A percentile compares a stretch with the other conserved stretches of the same genome.
Evolutionary conservation across 2,797 vertebrate species (phyloP).

Genomic region (Eupleurogrammus muticus): DNA sequence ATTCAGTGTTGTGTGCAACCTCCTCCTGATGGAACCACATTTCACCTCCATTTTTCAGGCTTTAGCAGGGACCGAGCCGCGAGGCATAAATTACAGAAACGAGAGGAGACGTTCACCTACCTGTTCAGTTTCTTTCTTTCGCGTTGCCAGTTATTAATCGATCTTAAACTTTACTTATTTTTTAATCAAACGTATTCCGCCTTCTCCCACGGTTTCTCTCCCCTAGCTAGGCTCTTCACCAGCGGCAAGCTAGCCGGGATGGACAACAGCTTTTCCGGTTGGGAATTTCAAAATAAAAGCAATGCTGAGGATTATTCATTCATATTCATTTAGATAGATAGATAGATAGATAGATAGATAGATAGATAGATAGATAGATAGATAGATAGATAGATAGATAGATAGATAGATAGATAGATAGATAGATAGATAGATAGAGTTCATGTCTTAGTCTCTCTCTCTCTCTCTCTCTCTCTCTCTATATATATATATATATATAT

Average conservation of each 20-base stretch:
- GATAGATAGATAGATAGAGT: too few species aligned
- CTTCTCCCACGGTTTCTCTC: conserved; percentile 75
- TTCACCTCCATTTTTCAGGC: conserved; percentile 68
- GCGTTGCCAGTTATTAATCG: conserved; percentile 50
- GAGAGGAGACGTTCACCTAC: conserved; percentile 45
- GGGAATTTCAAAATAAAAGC: conserved; percentile 45
- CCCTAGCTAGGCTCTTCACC: conserved; percentile 76
- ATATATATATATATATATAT: too few species aligned
- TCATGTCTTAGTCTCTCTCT: too few species aligned
- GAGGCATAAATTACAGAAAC: neutral
- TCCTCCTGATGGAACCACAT: conserved; percentile 59
- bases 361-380: too few species aligned
- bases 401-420: too few species aligned
- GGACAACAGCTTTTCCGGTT: neutral
- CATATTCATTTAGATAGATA: too few species aligned
- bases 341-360: too few species aligned
- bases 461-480: too few species aligned
- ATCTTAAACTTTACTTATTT: conserved; percentile 55
- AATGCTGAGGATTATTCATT: fast-evolving
- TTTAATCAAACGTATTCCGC: conserved; percentile 49
- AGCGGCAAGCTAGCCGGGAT: conserved; percentile 43
- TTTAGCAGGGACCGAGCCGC: conserved; percentile 22
- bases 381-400: too few species aligned
- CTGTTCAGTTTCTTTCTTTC: conserved; percentile 59
- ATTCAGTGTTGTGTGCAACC: conserved; percentile 65